Evolutionary conservation across 2,888 invertebrate genomes (phyloP), one percentile per base, ranked within the genome.

Genomic region (Keiferia lycopersicella): DNA sequence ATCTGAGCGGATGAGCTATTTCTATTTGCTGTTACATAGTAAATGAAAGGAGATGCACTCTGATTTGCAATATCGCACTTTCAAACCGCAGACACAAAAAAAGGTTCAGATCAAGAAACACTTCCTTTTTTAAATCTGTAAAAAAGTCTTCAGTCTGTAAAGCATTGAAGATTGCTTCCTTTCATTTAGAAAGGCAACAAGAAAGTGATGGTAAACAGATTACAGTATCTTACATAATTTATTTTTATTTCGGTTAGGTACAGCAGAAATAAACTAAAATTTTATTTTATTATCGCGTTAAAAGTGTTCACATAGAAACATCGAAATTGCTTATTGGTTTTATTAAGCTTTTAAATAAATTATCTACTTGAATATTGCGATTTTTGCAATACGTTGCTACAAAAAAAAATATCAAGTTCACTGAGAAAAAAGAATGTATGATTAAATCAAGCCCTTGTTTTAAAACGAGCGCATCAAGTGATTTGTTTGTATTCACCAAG

Each of bases 111-210:
- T 34, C 10, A 8, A 34, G 34, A 34, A 34, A 4, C 34, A 1
- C 6, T 34, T 10, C 34, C 10, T 34, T 57, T 34, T 30, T 14
- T 26, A 26, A 34, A 34, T 12, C 26, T 0, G 10, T 12, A 3
- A 26, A 22, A 20, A 26, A 4, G 22, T 20, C 11, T 20, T 26
- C 22, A 53, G 22, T 14, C 56, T 30, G 22, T 56, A 69, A 69
- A 66, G 65, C 66, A 63, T n/a, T n/a, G n/a, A n/a, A n/a, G n/a
- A n/a, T 69, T 69, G 65, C 41, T 64, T 68, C 77, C 78, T 79
- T 80, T 80, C 79, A 67, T 75, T 78, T 77, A 75, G 78, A 79
- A 78, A 79, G 79, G 80, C 71, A 70, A 63, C 68, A 71, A 69
- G 76, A 79, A 74, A 75, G 77, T 76, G 70, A 65, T 18, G 63